Conservation (phyloP, 1,140 invertebrate genomes). For the Drosophila mauritiana region DNA sequence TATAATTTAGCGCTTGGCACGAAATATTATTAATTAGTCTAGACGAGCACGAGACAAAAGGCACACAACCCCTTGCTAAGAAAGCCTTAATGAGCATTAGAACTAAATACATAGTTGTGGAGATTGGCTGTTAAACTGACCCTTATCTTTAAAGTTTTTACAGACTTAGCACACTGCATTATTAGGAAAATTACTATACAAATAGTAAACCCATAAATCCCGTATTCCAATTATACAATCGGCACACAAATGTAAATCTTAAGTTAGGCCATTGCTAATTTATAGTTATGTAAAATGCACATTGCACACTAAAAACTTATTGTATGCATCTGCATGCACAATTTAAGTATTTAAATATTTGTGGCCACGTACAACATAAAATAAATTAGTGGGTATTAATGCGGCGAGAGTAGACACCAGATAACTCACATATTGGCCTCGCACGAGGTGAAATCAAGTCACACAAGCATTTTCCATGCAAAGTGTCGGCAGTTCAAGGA, state of each 20-base stretch:
- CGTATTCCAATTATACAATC: too few relatives aligned
- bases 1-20: slow-evolving; percentile 70
- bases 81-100: slow-evolving; percentile 30
- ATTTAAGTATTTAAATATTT: too few relatives aligned
- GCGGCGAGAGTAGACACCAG: slow-evolving; percentile 13
- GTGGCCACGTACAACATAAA: not conserved
- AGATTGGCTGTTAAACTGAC: not conserved
- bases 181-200: too few relatives aligned
- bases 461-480: slow-evolving; percentile 20
- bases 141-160: not conserved
- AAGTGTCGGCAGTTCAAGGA: slow-evolving; percentile 21
- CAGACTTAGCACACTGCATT: not conserved
- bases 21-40: slow-evolving; percentile 79
- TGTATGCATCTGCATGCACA: too few relatives aligned
- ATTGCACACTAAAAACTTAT: too few relatives aligned
- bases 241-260: too few relatives aligned
- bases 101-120: slow-evolving; percentile 26
- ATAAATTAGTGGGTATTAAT: not conserved
- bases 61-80: slow-evolving; percentile 25
- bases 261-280: too few relatives aligned
- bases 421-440: slow-evolving; percentile 13
- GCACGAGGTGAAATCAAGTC: slow-evolving; percentile 27
- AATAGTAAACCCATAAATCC: too few relatives aligned
- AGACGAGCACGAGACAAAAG: slow-evolving; percentile 51
- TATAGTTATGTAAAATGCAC: too few relatives aligned